Conservation (phyloP, 2,113 vertebrate species). For the Cyprinodon variegatus region DNA sequence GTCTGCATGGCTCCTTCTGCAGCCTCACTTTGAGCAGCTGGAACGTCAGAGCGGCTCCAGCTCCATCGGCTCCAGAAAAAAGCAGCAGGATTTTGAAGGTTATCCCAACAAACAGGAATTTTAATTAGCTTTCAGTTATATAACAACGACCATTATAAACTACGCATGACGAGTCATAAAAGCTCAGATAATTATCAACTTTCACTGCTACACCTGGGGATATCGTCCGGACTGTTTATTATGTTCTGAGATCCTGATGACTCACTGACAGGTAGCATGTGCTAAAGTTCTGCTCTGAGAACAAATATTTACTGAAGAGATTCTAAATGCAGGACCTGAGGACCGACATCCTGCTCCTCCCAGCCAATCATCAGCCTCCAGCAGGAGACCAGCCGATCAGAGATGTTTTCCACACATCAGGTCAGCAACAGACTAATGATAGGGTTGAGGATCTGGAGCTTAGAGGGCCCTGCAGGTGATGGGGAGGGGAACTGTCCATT, state of each 20-base stretch:
- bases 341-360: neutral
- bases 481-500: neutral
- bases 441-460: no score
- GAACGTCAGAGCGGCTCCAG: no score
- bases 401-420: neutral
- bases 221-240: no score
- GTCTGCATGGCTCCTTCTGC: no score
- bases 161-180: neutral
- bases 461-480: neutral
- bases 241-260: no score
- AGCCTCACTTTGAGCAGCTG: no score
- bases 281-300: neutral
- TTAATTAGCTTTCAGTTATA: neutral
- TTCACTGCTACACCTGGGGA: neutral
- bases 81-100: neutral
- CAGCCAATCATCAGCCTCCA: constrained; percentile 9
- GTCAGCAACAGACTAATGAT: neutral
- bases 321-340: constrained; percentile 1
- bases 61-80: neutral
- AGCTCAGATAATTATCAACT: neutral
- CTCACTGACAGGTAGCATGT: no score
- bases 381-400: neutral
- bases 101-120: neutral
- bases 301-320: constrained; percentile 1
- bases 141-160: neutral